phyloP scores from a whole-genome alignment of 1,140 invertebrate species.

The Zaprionus inermis region DNA sequence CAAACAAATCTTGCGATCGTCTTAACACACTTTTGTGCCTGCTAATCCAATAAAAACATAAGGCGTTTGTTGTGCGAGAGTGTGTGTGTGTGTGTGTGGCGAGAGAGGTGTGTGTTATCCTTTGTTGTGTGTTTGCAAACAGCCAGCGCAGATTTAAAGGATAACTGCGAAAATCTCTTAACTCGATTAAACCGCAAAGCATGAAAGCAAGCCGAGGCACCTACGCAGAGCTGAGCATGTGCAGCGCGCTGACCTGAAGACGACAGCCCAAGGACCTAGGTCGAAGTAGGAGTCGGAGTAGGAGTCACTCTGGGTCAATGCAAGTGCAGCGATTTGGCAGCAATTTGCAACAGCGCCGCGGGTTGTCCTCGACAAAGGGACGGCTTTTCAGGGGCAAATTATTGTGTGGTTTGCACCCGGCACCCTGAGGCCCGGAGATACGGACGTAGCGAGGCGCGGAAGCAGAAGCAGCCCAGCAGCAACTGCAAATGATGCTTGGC shows the following conservation, averaged over 20 bases:
- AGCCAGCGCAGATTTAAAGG: constrained; percentile 40
- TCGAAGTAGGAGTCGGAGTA: background rate
- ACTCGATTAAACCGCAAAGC: constrained; percentile 81
- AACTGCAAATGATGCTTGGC: constrained; percentile 68
- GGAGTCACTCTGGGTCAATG: constrained; percentile 21
- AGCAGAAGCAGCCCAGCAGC: constrained; percentile 60
- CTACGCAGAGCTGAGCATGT: too few species aligned
- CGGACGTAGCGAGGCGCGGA: constrained; percentile 20
- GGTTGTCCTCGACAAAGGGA: constrained; percentile 35
- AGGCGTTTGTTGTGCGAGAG: constrained; percentile 18
- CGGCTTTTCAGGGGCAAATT: constrained; percentile 49
- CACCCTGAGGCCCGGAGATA: too few species aligned
- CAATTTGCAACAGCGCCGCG: constrained; percentile 63
- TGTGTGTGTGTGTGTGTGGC: background rate
- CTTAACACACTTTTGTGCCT: constrained; percentile 74
- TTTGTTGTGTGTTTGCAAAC: constrained; percentile 66
- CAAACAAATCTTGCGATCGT: constrained; percentile 1
- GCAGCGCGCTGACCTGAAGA: background rate
- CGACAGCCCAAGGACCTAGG: background rate
- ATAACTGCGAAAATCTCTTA: constrained; percentile 65
- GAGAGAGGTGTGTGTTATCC: constrained; percentile 11
- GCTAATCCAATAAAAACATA: constrained; percentile 76
- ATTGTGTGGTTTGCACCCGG: constrained; percentile 66
- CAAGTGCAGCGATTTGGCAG: constrained; percentile 58
- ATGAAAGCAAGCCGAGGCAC: constrained; percentile 51